Percentiles rank a stretch among this genome's conserved stretches.
Evolutionary conservation across 2,888 invertebrate genomes (phyloP).

Genomic region (Zaprionus lineosus): DNA sequence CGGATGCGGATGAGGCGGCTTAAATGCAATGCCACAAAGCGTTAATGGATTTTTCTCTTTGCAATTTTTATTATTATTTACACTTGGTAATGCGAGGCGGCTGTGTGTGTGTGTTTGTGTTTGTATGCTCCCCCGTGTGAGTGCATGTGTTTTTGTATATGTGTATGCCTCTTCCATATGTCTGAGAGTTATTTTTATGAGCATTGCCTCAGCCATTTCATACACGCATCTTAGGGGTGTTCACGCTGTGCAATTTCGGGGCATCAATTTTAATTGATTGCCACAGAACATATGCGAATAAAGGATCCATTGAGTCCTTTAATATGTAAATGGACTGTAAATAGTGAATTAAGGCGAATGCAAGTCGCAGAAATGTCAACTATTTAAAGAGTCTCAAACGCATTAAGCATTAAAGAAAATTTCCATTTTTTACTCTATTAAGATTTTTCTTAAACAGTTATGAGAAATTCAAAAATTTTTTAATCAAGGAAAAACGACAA

Average conservation of each 20-base stretch:
- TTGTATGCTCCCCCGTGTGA: no score
- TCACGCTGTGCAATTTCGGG: slow-evolving; percentile 14
- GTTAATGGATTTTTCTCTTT: slow-evolving; percentile 70
- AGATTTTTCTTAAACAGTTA: no score
- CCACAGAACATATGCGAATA: slow-evolving; percentile 47
- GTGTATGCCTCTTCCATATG: slow-evolving; percentile 19
- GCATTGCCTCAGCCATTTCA: slow-evolving; percentile 39
- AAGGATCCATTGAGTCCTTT: slow-evolving; percentile 5
- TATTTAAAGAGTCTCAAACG: no score
- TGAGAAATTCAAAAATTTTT: no score
- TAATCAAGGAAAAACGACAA: no score
- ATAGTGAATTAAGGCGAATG: slow-evolving; percentile 33
- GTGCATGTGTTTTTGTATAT: slow-evolving; percentile 24
- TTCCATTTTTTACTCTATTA: no score
- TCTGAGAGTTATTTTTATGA: slow-evolving; percentile 53
- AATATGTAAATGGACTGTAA: slow-evolving; percentile 24
- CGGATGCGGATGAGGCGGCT: slow-evolving; percentile 47
- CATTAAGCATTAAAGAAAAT: no score
- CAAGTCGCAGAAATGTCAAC: not conserved
- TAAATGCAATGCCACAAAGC: slow-evolving; percentile 78
- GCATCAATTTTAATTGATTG: slow-evolving; percentile 52
- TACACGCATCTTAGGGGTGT: slow-evolving; percentile 42
- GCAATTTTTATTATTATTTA: slow-evolving; percentile 75
- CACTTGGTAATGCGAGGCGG: slow-evolving; percentile 61
- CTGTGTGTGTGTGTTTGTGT: slow-evolving; percentile 14